These are phyloP conservation scores for Acleris literana DNA, from an alignment of 2,888 invertebrate species.

Conservation along the genomic window DNA sequence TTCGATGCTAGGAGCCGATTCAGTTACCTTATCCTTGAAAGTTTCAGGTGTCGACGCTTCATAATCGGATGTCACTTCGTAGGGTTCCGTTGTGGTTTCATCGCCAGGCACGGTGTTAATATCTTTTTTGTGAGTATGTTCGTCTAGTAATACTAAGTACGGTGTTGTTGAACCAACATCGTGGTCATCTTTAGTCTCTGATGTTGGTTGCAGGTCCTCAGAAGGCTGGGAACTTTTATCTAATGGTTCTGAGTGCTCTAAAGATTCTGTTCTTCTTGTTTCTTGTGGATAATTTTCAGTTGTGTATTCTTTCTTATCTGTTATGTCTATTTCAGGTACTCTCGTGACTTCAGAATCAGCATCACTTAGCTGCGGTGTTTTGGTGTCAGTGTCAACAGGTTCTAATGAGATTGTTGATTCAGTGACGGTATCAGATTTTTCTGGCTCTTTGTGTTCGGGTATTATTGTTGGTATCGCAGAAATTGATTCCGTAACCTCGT, in stretches of 20 bases:
- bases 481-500: conserved; percentile 28
- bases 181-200: conserved; percentile 9
- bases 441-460: conserved; percentile 16
- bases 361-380: conserved; percentile 36
- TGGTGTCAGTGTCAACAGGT: conserved; percentile 25
- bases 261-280: conserved; percentile 21
- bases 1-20: conserved; percentile 5
- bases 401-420: conserved; percentile 26
- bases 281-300: conserved; percentile 38
- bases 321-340: conserved; percentile 9
- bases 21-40: conserved; percentile 20
- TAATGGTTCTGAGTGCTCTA: conserved; percentile 23
- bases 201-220: conserved; percentile 14
- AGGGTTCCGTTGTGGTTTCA: conserved; percentile 17
- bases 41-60: conserved; percentile 17
- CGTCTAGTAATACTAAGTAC: conserved; percentile 29
- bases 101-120: conserved; percentile 20
- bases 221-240: conserved; percentile 12
- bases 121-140: conserved; percentile 35
- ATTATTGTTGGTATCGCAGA: conserved; percentile 1
- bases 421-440: conserved; percentile 18
- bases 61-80: conserved; percentile 17
- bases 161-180: conserved; percentile 27
- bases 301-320: conserved; percentile 13
- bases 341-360: conserved; percentile 28